Percentiles rank a stretch among this genome's conserved stretches.
Evolutionary conservation across 2,113 vertebrate species (phyloP).

Genomic region (Cyanoramphus novaezelandiae): DNA sequence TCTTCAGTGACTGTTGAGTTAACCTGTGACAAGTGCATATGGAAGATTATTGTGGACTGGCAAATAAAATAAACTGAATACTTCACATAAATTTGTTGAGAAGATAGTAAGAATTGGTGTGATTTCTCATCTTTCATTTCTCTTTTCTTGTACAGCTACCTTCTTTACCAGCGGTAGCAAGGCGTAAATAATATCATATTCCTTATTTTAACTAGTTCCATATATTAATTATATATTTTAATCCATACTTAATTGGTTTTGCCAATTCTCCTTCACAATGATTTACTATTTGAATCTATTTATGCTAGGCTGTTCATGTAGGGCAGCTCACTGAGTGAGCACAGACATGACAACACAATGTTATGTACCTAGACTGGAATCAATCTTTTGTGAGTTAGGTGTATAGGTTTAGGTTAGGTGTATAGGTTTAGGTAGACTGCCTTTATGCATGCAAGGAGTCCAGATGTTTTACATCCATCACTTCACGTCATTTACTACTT

Average conservation of each 20-base stretch:
- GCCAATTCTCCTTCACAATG: background rate
- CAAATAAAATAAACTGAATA: background rate
- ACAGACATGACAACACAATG: background rate
- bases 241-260: background rate
- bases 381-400: background rate
- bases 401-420: background rate
- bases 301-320: background rate
- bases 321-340: background rate
- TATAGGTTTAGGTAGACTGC: background rate
- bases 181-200: background rate
- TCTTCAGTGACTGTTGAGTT: background rate
- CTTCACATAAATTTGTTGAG: background rate
- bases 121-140: background rate
- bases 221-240: background rate
- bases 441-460: background rate
- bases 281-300: background rate
- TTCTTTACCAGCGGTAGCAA: background rate
- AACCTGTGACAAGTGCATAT: background rate
- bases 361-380: background rate
- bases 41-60: background rate
- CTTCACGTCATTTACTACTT: background rate
- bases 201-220: background rate
- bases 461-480: background rate
- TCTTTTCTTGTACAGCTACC: background rate
- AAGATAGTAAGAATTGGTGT: background rate